These are phyloP conservation scores for Caenorhabditis drosophilae DNA, from an alignment of 2,888 invertebrate species.

Conservation along the genomic window DNA sequence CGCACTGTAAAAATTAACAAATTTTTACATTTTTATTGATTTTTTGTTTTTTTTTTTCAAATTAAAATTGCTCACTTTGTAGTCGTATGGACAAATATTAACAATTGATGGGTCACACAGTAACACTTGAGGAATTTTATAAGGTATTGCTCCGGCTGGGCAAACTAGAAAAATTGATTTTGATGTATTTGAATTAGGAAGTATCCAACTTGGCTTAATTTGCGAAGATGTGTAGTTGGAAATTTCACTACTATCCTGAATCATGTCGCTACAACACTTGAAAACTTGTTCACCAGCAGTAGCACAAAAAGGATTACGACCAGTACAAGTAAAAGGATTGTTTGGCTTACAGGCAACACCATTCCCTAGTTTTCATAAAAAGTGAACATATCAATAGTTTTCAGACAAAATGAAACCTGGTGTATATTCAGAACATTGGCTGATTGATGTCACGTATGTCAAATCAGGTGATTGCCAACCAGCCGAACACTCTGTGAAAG, in stretches of 20 bases:
- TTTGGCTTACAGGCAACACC: conserved; percentile 52
- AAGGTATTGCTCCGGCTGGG: conserved; percentile 56
- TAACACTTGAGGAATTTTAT: conserved; percentile 55
- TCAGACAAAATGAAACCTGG: conserved; percentile 26
- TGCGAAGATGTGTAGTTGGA: conserved; percentile 39
- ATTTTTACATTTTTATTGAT: neutral
- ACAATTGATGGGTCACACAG: conserved; percentile 59
- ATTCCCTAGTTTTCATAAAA: conserved; percentile 13
- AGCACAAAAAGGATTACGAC: conserved; percentile 58
- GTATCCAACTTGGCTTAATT: conserved; percentile 49
- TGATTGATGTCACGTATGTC: conserved; percentile 53
- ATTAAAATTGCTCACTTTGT: conserved; percentile 32
- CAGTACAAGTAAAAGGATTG: conserved; percentile 55
- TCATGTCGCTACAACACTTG: conserved; percentile 58
- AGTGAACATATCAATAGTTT: neutral
- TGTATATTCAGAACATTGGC: conserved; percentile 48
- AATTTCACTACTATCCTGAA: conserved; percentile 53
- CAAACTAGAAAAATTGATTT: conserved; percentile 33
- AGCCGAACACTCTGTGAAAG: conserved; percentile 47
- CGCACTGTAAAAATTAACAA: conserved; percentile 38
- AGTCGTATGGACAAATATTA: conserved; percentile 58
- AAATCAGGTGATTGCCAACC: conserved; percentile 59
- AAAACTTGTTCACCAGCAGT: conserved; percentile 38
- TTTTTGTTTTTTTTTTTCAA: too few species aligned
- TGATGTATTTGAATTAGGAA: neutral